phyloP scores from a whole-genome alignment of 2,113 vertebrate genomes.

The Pituophis catenifer region DNA sequence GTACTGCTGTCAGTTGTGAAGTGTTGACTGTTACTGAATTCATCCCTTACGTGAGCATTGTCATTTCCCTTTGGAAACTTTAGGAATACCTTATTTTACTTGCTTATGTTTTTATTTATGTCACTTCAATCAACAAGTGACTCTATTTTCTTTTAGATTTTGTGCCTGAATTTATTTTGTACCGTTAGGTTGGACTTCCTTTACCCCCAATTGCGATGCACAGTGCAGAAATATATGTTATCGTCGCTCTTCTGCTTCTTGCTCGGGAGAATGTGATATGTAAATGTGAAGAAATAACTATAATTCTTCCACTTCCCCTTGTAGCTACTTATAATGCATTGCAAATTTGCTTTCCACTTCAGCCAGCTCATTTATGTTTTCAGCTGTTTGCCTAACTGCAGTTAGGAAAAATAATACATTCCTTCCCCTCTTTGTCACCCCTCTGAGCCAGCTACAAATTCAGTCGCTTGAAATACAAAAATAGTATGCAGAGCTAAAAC shows the following conservation, averaged over 20 bases:
- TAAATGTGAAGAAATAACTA: slow-evolving; percentile 17
- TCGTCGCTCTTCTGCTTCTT: not conserved
- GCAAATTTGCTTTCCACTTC: slow-evolving; percentile 33
- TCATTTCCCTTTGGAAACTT: not conserved
- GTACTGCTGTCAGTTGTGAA: not conserved
- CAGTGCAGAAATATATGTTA: not conserved
- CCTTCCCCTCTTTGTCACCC: not conserved
- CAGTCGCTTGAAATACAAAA: slow-evolving; percentile 7
- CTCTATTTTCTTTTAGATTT: not conserved
- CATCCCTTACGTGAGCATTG: not conserved
- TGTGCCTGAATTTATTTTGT: not conserved
- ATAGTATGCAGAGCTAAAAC: not conserved
- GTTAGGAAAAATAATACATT: not conserved
- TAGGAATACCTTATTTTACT: not conserved
- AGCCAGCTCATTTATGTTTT: slow-evolving; percentile 27
- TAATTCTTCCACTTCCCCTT: not conserved
- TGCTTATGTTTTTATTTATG: not conserved
- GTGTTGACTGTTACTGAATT: not conserved
- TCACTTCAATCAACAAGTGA: not conserved
- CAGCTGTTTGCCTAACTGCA: slow-evolving; percentile 22
- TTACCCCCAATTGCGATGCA: not conserved
- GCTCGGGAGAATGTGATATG: not conserved
- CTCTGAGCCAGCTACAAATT: slow-evolving; percentile 6
- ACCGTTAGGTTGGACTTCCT: not conserved
- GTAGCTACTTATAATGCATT: slow-evolving; percentile 20